Percentiles rank a stretch among this genome's conserved stretches.
Evolutionary conservation across 2,888 invertebrate species (phyloP).

Genomic region (Tanytarsus gracilentus): DNA sequence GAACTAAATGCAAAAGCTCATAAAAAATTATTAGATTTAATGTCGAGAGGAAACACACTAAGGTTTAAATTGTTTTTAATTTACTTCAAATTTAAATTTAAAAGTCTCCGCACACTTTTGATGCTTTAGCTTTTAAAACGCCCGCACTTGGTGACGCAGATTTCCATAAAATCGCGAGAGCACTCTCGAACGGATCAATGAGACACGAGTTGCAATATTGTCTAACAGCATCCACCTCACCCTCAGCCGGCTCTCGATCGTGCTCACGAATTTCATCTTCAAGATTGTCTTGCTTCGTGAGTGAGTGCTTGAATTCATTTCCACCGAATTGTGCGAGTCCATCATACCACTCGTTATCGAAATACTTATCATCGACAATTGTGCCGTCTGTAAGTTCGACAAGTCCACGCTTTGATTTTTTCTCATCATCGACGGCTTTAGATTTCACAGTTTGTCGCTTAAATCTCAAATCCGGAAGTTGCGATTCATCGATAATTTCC

Average conservation of each 20-base stretch:
- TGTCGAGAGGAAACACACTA: too few relatives aligned
- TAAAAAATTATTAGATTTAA: too few relatives aligned
- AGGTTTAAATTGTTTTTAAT: not conserved
- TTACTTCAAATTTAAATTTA: conserved; percentile 32
- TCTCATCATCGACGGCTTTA: conserved; percentile 44
- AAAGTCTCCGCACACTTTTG: conserved; percentile 42
- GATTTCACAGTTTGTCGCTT: conserved; percentile 29
- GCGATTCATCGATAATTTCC: conserved; percentile 51
- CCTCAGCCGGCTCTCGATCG: conserved; percentile 73
- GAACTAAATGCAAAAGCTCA: too few relatives aligned
- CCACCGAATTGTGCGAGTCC: conserved; percentile 65
- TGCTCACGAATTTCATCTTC: conserved; percentile 49
- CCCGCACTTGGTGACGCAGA: conserved; percentile 39
- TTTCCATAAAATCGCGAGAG: conserved; percentile 69
- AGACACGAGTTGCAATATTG: conserved; percentile 66
- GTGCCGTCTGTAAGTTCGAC: conserved; percentile 58
- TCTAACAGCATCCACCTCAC: conserved; percentile 72
- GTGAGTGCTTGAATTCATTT: conserved; percentile 53
- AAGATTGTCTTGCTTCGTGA: conserved; percentile 42
- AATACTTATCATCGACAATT: conserved; percentile 54
- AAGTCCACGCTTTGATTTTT: conserved; percentile 56
- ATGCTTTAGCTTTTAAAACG: conserved; percentile 39
- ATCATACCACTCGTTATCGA: conserved; percentile 39
- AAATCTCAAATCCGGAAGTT: conserved; percentile 4
- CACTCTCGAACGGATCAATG: conserved; percentile 70